Evolutionary conservation across 1,140 invertebrate genomes (phyloP), one percentile per base, ranked within the genome.

Genomic region (Oncopeltus fasciatus): DNA sequence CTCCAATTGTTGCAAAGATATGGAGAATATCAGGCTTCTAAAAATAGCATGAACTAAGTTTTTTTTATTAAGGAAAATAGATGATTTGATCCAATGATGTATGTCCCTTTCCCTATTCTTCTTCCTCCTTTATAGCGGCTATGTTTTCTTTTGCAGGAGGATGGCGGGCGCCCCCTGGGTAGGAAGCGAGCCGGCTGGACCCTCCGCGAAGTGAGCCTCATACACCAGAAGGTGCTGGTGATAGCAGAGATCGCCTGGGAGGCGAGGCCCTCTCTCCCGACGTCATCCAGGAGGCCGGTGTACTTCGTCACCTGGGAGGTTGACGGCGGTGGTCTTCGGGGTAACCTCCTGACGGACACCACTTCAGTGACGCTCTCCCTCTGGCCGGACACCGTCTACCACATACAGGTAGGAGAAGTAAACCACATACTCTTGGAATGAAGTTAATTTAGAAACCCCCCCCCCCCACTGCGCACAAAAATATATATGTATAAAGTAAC

Each of bases 281-380:
- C n/a, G n/a, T 62, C 81, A 77, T 62, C n/a, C 38, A 43, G 46
- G 31, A 60, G 59, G 24, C 67, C 65, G 20, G 80, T 87, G 33
- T 88, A 88, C 72, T 76, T 88, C 67, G 85, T 89, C 57, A 88
- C 85, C 44, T 89, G 87, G 87, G 86, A 89, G 76, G 83, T 88
- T 9, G 84, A 85, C 67, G 86, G 86, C 47, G 86, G 85, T 51
- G 86, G 86, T 31, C 75, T 89, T n/a, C 87, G 86, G 71, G 87
- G 87, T 56, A 87, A 88, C 74, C 76, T 88, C n/a, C 84, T 87
- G 68, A 88, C 86, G 26, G 84, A 88, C 68, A 83, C 85, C 0
- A 87, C 84, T 43, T 80, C 80, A 64, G 86, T 87, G 28, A 86
- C 85, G 44, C 73, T 89, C 44, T 87, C 85, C 24, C 71, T 89